Evolutionary conservation across 2,113 vertebrate species (phyloP).

Genomic region (Ramphastos sulfuratus): DNA sequence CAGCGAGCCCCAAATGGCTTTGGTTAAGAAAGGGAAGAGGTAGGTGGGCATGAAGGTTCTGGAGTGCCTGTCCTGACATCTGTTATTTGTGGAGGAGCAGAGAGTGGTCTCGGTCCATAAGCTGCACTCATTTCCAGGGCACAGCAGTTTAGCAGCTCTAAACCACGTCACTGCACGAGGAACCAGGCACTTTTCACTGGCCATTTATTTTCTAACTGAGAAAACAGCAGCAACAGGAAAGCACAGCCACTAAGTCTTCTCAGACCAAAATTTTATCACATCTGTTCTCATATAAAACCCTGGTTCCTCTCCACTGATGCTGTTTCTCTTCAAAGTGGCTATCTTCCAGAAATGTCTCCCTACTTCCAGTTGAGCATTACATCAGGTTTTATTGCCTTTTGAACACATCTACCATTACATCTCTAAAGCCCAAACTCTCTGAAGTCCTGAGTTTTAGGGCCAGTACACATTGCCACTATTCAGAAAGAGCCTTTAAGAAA

Average conservation of each 20-base stretch:
- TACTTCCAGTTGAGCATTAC: background rate
- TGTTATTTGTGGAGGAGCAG: background rate
- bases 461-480: background rate
- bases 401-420: background rate
- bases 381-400: background rate
- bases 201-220: background rate
- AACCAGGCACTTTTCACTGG: background rate
- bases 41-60: background rate
- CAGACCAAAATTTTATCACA: background rate
- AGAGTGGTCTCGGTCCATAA: fast-evolving
- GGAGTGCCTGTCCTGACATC: fast-evolving
- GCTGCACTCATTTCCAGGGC: background rate
- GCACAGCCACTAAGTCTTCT: background rate
- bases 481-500: background rate
- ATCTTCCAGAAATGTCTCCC: background rate
- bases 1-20: background rate
- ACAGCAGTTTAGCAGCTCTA: background rate
- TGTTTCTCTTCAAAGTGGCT: background rate
- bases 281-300: background rate
- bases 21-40: background rate
- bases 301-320: background rate
- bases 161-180: background rate
- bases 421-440: background rate
- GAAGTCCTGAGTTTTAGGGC: background rate
- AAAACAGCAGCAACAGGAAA: background rate